Evolutionary conservation across 2,888 invertebrate species (phyloP), one percentile per base, ranked within the genome.

Genomic region (Cephus spinipes): DNA sequence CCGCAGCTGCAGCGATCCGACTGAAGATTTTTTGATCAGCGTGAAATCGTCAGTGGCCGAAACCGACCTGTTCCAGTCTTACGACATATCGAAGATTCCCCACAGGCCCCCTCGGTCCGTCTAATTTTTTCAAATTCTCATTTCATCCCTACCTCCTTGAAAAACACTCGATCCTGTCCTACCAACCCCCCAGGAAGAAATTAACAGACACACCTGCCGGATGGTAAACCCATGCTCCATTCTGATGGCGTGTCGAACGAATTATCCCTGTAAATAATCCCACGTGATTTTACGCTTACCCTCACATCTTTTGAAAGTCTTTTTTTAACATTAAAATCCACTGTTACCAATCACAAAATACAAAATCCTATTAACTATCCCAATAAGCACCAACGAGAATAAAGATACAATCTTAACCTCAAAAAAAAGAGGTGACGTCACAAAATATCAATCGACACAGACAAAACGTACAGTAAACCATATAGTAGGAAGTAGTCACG

Each of bases 11-110:
- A 74, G 77, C 74, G 74, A 74, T 74, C 71, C 74, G 34, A 30
- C 71, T 32, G 40, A 77, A 74, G 55, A 75, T 73, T 78, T 78
- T 73, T 75, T 68, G 78, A 78, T 78, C 76, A 73, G 76, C 78
- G 73, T 78, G 78, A 78, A 78, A 78, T 78, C 78, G 76, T 69
- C 73, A 76, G 78, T 68, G 76, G 40, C 68, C 75, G 73, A 73
- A 55, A 55, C 40, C 40, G 40, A 55, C 40, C 40, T 55, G 40
- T 55, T 55, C 40, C 40, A 55, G 23, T 55, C 40, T 55, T 55
- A 55, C 40, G 40, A 55, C 40, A 23, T 15, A 9, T 23, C 23
- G 23, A 23, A 15, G 23, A 55, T 55, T 15, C 23, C 40, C 40
- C 40, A 23, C 40, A 40, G 40, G 6, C 15, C 6, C 12, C 40